These are phyloP conservation scores for Pangasius krempfi DNA, from an alignment of 2,797 vertebrate species.

Conservation along the genomic window DNA sequence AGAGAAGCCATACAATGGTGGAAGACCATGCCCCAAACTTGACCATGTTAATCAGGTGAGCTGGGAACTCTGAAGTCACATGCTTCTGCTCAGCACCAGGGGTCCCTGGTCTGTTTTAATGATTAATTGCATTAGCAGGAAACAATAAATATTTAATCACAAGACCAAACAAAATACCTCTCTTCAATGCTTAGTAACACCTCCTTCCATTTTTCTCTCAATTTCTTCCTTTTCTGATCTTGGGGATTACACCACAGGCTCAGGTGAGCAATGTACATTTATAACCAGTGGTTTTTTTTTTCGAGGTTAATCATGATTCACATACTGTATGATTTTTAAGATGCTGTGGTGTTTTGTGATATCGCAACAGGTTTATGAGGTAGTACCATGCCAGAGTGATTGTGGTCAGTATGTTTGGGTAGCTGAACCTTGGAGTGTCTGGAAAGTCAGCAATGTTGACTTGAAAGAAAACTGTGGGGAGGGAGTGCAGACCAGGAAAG, in stretches of 20 bases:
- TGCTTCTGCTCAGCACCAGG: constrained; percentile 14
- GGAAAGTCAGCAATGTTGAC: constrained; percentile 93
- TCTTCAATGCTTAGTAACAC: constrained; percentile 46
- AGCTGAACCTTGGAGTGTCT: constrained; percentile 93
- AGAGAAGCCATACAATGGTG: constrained; percentile 97
- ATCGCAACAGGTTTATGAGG: constrained; percentile 88
- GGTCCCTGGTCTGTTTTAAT: constrained; percentile 23
- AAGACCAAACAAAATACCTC: constrained; percentile 24
- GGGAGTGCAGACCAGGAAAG: constrained; percentile 94
- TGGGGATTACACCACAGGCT: constrained; percentile 69
- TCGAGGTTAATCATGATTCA: too few relatives aligned
- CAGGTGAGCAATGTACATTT: constrained; percentile 66
- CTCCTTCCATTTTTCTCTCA: constrained; percentile 16
- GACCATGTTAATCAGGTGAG: constrained; percentile 96
- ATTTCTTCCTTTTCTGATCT: constrained; percentile 30
- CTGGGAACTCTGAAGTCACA: background rate
- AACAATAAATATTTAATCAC: constrained; percentile 39
- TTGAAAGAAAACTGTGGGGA: constrained; percentile 93
- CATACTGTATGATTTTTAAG: background rate
- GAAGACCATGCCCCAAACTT: constrained; percentile 94
- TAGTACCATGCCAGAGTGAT: constrained; percentile 95
- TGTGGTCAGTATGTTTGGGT: constrained; percentile 93
- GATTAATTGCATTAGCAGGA: background rate
- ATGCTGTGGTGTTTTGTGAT: background rate
- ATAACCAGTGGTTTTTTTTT: background rate